Evolutionary conservation across 2,888 invertebrate genomes (phyloP).

Genomic region (Sinodicranocentrus sp.): DNA sequence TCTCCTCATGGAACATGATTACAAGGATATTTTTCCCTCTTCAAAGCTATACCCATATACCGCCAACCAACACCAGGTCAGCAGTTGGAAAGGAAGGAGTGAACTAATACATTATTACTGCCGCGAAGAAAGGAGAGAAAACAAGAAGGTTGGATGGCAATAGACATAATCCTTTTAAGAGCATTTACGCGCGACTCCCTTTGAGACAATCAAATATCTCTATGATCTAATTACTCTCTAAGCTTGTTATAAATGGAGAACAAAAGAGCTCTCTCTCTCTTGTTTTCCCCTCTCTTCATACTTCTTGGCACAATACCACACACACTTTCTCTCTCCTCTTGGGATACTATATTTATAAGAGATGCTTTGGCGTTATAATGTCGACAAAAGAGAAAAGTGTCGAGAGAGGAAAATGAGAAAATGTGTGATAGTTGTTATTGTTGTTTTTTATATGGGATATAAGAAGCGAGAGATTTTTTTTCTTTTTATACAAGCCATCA

Average conservation of each 20-base stretch:
- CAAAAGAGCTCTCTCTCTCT: conserved; percentile 63
- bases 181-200: conserved; percentile 73
- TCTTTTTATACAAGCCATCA: background rate
- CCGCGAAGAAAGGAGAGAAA: conserved; percentile 52
- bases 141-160: conserved; percentile 66
- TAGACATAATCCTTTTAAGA: conserved; percentile 75
- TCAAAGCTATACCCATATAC: background rate
- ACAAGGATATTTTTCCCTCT: too few relatives aligned
- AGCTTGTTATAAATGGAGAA: conserved; percentile 74
- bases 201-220: conserved; percentile 76
- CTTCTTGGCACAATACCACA: conserved; percentile 43
- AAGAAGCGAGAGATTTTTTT: too few relatives aligned
- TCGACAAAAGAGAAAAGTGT: conserved; percentile 36
- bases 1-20: too few relatives aligned
- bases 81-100: conserved; percentile 39
- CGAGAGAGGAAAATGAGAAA: conserved; percentile 18
- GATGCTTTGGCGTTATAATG: conserved; percentile 12
- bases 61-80: background rate
- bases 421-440: conserved; percentile 1
- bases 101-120: conserved; percentile 47
- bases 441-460: conserved; percentile 20
- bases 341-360: background rate
- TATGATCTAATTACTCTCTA: conserved; percentile 75
- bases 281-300: conserved; percentile 48
- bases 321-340: background rate